A percentile compares a stretch with the other conserved stretches of the same genome.
Conservation (phyloP, 23 tunicate genomes). For the Trididemnum nubilum region DNA sequence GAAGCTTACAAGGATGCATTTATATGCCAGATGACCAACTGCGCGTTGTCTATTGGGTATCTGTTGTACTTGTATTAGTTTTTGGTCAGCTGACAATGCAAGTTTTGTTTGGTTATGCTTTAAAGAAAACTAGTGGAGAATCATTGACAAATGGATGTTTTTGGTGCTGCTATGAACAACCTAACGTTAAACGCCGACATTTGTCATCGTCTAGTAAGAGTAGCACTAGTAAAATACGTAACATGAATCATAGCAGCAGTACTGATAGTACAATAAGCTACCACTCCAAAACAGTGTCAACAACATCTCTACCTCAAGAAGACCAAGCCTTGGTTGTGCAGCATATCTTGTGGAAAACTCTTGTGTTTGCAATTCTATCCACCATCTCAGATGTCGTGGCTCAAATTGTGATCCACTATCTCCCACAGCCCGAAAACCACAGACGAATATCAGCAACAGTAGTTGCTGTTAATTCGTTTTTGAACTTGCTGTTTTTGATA, state of each 20-base stretch:
- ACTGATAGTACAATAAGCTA: neutral
- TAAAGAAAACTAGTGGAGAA: neutral
- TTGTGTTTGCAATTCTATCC: neutral
- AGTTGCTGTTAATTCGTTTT: neutral
- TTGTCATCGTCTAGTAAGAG: neutral
- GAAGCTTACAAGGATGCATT: neutral
- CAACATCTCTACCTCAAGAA: neutral
- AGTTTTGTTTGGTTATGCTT: conserved; percentile 7
- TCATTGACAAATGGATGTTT: neutral
- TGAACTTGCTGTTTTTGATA: neutral
- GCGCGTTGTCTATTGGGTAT: neutral
- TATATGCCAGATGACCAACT: neutral
- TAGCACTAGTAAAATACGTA: neutral
- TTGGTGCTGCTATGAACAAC: neutral
- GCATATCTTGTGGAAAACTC: neutral
- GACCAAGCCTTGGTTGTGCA: neutral
- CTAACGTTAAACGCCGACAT: too few relatives aligned
- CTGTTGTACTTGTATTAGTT: neutral
- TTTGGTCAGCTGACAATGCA: neutral
- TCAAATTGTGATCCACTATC: neutral
- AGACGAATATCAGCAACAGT: neutral
- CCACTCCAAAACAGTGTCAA: neutral
- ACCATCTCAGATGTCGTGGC: neutral
- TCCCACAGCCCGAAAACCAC: neutral
- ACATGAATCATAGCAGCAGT: neutral